Evolutionary conservation across 2,113 vertebrate genomes (phyloP).

Genomic region (Equus przewalskii): DNA sequence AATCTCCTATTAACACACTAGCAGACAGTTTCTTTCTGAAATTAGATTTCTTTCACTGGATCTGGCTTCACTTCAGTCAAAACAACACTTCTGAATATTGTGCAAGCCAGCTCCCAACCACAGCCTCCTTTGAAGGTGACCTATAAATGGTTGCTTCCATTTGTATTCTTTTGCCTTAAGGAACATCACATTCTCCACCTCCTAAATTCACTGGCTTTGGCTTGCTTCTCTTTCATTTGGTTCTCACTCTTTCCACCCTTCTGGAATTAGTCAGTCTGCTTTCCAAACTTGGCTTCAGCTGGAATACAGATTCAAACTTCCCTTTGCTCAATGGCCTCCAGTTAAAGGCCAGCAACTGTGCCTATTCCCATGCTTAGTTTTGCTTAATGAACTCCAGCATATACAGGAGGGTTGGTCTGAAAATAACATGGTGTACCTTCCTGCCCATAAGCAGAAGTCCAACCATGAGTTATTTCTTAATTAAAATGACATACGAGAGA

Average conservation of each 20-base stretch:
- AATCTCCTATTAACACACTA: neutral
- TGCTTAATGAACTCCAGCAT: neutral
- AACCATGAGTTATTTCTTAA: neutral
- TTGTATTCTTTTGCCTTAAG: neutral
- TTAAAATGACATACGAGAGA: neutral
- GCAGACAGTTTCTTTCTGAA: neutral
- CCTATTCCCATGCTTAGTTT: neutral
- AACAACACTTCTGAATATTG: neutral
- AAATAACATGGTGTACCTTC: neutral
- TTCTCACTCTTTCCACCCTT: neutral
- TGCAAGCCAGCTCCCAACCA: neutral
- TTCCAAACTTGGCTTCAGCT: conserved; percentile 2
- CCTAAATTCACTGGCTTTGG: neutral
- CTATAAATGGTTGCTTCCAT: neutral
- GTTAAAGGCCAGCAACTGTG: neutral
- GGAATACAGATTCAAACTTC: neutral
- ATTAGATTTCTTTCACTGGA: neutral
- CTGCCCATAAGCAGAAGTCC: neutral
- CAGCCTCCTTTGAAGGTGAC: neutral
- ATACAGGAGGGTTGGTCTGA: neutral
- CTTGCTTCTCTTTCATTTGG: neutral
- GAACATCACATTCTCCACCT: neutral
- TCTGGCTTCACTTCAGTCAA: conserved; percentile 10
- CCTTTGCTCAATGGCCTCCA: neutral
- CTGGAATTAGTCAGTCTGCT: conserved; percentile 11